Conservation (phyloP, 2,113 vertebrate genomes). For the Microtus oregoni region DNA sequence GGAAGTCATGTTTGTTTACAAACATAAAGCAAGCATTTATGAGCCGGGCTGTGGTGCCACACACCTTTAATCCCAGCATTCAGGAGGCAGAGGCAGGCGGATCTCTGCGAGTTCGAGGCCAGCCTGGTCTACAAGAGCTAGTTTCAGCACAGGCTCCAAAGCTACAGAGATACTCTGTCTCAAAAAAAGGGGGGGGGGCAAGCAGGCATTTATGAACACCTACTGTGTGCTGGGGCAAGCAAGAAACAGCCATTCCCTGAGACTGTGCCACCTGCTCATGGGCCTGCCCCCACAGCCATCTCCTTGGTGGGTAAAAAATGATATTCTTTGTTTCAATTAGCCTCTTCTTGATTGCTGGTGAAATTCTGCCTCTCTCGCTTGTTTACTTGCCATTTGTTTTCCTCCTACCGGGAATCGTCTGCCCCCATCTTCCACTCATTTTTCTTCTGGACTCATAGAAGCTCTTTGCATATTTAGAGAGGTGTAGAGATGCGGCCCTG, state of each 20-base stretch:
- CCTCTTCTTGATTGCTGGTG: slow-evolving; percentile 2
- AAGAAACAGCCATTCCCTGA: accelerated
- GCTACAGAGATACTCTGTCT: too few species aligned
- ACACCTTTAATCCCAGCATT: too few species aligned
- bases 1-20: neutral
- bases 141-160: too few species aligned
- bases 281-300: neutral
- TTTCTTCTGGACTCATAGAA: slow-evolving; percentile 73
- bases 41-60: neutral
- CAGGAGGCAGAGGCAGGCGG: too few species aligned
- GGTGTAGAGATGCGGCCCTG: neutral
- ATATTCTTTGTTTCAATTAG: slow-evolving; percentile 54
- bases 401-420: slow-evolving; percentile 44
- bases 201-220: neutral
- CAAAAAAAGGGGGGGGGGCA: too few species aligned
- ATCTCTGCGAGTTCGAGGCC: too few species aligned
- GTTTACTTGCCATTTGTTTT: slow-evolving; percentile 65
- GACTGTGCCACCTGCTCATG: accelerated
- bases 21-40: neutral
- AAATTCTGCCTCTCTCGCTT: slow-evolving; percentile 49
- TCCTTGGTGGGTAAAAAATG: neutral
- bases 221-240: neutral
- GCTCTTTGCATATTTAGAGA: slow-evolving; percentile 47
- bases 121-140: too few species aligned
- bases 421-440: slow-evolving; percentile 33